A percentile compares a stretch with the other conserved stretches of the same genome.
phyloP scores from a whole-genome alignment of 2,113 vertebrate genomes.

The Xenopus tropicalis region UCB_Xtro_10.0 CM004443.2:160347501-160348000 shows the following conservation, averaged over 20 bases:
- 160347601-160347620: conserved; percentile 37
- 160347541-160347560: conserved; percentile 41
- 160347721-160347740: neutral
- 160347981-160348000: neutral
- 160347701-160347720: conserved; percentile 29
- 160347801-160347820: neutral
- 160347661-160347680: neutral
- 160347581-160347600: conserved; percentile 34
- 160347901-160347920: neutral
- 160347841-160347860: conserved; percentile 13
- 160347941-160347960: neutral
- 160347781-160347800: conserved; percentile 1
- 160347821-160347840: conserved; percentile 18
- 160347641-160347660: conserved; percentile 31
- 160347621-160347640: conserved; percentile 19
- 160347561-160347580: conserved; percentile 40
- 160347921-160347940: neutral
- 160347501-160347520: conserved; percentile 42
- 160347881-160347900: neutral
- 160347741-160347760: neutral
- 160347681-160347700: neutral
- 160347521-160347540: conserved; percentile 39
- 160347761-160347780: neutral
- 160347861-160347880: conserved; percentile 34
- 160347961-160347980: neutral